Evolutionary conservation across 2,113 vertebrate genomes (phyloP).

Genomic region (Sus scrofa): T2T-Sscrofa CM000814.6:108058001-108058500

Average conservation of each 20-base stretch:
- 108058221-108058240: slow-evolving; percentile 44
- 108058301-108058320: slow-evolving; percentile 32
- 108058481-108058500: background rate
- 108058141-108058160: background rate
- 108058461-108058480: slow-evolving; percentile 35
- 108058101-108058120: background rate
- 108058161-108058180: background rate
- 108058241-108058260: slow-evolving; percentile 21
- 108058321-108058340: slow-evolving; percentile 45
- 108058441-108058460: background rate
- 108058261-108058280: slow-evolving; percentile 28
- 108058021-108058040: background rate
- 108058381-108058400: slow-evolving; percentile 9
- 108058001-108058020: background rate
- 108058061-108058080: background rate
- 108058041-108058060: background rate
- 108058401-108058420: slow-evolving; percentile 21
- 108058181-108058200: background rate
- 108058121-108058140: background rate
- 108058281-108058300: slow-evolving; percentile 15
- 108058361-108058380: background rate
- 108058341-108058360: slow-evolving; percentile 67
- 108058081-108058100: background rate
- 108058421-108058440: slow-evolving; percentile 51
- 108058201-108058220: slow-evolving; percentile 24